A percentile compares a stretch with the other conserved stretches of the same genome.
These are phyloP conservation scores for Epizoanthus stellaris DNA, from an alignment of 92 coral and sea anemone genomes.

Conservation along the genomic window DNA sequence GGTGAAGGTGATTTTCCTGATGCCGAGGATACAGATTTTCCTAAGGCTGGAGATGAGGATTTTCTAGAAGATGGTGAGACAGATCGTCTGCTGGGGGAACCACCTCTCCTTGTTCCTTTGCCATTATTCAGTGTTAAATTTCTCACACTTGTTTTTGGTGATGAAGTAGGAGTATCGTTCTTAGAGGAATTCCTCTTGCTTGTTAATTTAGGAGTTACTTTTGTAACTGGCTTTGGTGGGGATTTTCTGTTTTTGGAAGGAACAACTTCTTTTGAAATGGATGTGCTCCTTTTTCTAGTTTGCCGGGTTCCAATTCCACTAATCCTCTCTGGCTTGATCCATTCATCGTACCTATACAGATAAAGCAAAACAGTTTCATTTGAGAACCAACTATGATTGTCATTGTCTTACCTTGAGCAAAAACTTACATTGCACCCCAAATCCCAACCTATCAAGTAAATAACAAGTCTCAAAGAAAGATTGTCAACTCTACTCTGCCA, in stretches of 20 bases:
- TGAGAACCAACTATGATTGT: background rate
- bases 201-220: constrained; percentile 67
- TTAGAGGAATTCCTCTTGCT: constrained; percentile 65
- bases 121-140: constrained; percentile 63
- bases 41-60: constrained; percentile 25
- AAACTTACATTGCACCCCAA: background rate
- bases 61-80: constrained; percentile 66
- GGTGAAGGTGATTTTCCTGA: constrained; percentile 42
- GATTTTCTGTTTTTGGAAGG: constrained; percentile 53
- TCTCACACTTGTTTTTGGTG: constrained; percentile 56
- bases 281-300: constrained; percentile 77
- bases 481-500: too few relatives aligned
- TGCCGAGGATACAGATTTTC: constrained; percentile 19
- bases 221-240: constrained; percentile 81
- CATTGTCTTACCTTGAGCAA: background rate
- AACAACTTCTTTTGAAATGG: constrained; percentile 54
- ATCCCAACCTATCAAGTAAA: background rate
- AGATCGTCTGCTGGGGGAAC: constrained; percentile 64
- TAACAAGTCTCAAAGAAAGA: too few relatives aligned
- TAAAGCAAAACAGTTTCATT: background rate
- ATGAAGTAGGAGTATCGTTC: constrained; percentile 50
- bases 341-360: constrained; percentile 86
- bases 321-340: constrained; percentile 95
- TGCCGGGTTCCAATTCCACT: constrained; percentile 79
- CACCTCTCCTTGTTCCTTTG: constrained; percentile 63